Conservation (phyloP, 2,113 vertebrate genomes). For the Furnarius figulus region DNA sequence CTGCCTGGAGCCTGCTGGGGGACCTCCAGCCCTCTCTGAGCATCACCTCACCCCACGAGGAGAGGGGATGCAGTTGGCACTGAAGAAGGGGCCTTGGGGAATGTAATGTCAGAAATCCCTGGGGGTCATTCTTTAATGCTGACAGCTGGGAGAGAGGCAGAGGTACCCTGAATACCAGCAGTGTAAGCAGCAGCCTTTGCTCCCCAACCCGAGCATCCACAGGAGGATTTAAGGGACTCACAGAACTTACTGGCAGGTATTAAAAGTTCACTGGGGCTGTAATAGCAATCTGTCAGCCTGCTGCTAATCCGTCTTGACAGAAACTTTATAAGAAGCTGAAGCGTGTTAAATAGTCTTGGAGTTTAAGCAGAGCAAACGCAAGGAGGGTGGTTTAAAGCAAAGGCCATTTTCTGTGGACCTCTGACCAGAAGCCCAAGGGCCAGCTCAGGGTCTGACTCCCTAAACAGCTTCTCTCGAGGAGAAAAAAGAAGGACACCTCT, state of each 20-base stretch:
- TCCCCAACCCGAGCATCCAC: not conserved
- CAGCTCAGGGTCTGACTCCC: not conserved
- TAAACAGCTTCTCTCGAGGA: not conserved
- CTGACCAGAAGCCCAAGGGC: not conserved
- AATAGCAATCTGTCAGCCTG: slow-evolving; percentile 73
- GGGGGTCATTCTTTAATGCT: not conserved
- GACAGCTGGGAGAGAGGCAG: not conserved
- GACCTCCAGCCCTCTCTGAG: not conserved
- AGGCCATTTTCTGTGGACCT: not conserved
- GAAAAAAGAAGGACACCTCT: not conserved
- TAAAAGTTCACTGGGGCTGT: slow-evolving; percentile 69
- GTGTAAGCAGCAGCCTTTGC: not conserved
- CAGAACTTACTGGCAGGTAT: slow-evolving; percentile 53
- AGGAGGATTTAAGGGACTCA: slow-evolving; percentile 53
- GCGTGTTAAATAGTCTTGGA: slow-evolving; percentile 67
- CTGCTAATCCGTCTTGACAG: slow-evolving; percentile 78
- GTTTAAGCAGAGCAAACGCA: slow-evolving; percentile 38
- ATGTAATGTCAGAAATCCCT: not conserved
- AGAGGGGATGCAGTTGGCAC: not conserved
- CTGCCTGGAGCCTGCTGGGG: not conserved
- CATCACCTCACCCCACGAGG: not conserved
- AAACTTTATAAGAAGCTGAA: slow-evolving; percentile 67
- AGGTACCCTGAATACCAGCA: not conserved
- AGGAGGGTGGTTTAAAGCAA: not conserved
- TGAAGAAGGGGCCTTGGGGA: not conserved